Base-by-base conservation (phyloP, 2,113 vertebrate species). In the Thunnus thynnus region DNA sequence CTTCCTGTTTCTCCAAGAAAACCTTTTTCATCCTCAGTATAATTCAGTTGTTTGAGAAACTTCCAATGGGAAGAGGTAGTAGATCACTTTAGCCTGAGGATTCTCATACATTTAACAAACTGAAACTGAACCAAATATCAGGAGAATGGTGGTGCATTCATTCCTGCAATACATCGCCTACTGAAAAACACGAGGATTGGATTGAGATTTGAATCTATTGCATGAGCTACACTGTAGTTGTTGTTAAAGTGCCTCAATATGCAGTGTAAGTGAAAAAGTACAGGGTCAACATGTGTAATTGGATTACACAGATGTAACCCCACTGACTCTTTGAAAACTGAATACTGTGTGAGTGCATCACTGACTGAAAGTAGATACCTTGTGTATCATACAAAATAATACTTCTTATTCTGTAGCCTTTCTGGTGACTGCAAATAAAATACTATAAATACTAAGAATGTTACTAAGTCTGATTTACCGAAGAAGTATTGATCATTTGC, bases 1-100 rank as follows among this genome's bases (percentile, higher is more conserved):
- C 87, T 93, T 94, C 93, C 92, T 94, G 88, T 93, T 93, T 92
- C 86, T 89, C 73, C 36, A 72, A 91, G 91, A 92, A 87, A 91
- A 89, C 88, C 87, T 89, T 92, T 86, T 90, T 86, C 85, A 84
- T 92, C 84, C 85, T 85, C 62, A n/a, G 63, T 85, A 73, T 94
- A 93, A 94, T 94, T 91, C 85, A 77, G 78, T 93, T 94, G 89
- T 88, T 92, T 88, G 84, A 86, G 79, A 91, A 91, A 89, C 60
- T 80, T 92, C 73, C 76, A 77, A 36, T 3, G 3, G 81, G 52
- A 76, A 86, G 85, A 83, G 69, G 67, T 68, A 56, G 87, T 72
- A 72, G 75, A 91, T 91, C 82, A 80, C 85, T 80, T 85, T 80
- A 86, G 83, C 87, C 76, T 0, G 52, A 83, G 86, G 79, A 89